Evolutionary conservation across 2,797 vertebrate species (phyloP).

Genomic region (Molossus molossus): DNA sequence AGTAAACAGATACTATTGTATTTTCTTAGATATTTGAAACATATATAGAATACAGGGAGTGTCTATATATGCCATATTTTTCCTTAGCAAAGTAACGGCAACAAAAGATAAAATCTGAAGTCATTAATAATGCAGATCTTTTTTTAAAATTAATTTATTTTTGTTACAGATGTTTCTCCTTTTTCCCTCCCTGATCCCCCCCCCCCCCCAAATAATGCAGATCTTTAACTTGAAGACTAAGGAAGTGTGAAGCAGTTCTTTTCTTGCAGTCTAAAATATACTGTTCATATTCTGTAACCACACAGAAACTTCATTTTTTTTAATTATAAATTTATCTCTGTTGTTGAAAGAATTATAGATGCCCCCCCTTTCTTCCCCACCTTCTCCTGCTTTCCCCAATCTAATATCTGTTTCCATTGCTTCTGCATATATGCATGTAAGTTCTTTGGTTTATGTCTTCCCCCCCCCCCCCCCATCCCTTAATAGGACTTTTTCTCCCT

Average conservation of each 20-base stretch:
- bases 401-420: too few species aligned
- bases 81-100: constrained; percentile 32
- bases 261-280: background rate
- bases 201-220: background rate
- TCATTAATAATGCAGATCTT: background rate
- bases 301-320: background rate
- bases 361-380: too few species aligned
- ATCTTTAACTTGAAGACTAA: background rate
- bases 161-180: too few species aligned
- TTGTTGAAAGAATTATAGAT: too few species aligned
- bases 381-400: too few species aligned
- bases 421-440: too few species aligned
- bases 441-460: too few species aligned
- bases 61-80: background rate
- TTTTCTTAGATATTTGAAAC: constrained; percentile 13
- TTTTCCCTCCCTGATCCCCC: too few species aligned
- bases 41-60: background rate
- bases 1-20: constrained; percentile 9
- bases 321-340: too few species aligned
- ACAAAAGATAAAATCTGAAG: background rate
- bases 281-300: background rate
- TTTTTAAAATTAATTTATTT: too few species aligned
- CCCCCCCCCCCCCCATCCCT: background rate
- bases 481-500: background rate
- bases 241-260: background rate